Percentiles rank a stretch among this genome's conserved stretches.
Conservation (phyloP, 2,797 vertebrate genomes). For the Triplophysa yarkandensis region DNA sequence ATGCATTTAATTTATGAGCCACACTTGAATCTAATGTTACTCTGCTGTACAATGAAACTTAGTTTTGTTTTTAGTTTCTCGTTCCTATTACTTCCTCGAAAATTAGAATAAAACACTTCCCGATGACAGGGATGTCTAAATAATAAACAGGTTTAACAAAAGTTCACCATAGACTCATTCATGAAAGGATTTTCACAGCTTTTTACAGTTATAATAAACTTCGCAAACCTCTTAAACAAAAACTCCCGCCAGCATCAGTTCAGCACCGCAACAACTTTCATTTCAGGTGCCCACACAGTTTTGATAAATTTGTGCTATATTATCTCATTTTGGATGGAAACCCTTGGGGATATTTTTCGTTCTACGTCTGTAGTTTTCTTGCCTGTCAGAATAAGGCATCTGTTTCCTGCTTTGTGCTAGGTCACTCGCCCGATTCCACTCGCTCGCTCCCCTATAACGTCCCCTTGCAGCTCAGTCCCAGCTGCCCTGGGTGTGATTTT, state of each 20-base stretch:
- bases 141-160: neutral
- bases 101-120: neutral
- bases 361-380: conserved; percentile 74
- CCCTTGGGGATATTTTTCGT: conserved; percentile 76
- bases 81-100: conserved; percentile 9
- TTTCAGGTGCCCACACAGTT: conserved; percentile 17
- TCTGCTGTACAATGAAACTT: conserved; percentile 2
- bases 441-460: conserved; percentile 57
- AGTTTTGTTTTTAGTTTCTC: conserved; percentile 22
- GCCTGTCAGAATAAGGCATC: conserved; percentile 77
- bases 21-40: neutral
- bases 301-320: conserved; percentile 40
- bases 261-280: neutral
- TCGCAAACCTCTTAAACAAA: neutral
- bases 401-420: conserved; percentile 82
- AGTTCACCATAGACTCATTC: neutral
- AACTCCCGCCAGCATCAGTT: neutral
- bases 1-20: neutral
- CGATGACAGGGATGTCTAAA: neutral
- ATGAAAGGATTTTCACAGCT: neutral
- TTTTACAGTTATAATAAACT: neutral
- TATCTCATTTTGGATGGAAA: conserved; percentile 44
- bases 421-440: conserved; percentile 61
- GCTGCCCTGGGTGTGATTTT: conserved; percentile 57
- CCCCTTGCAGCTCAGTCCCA: conserved; percentile 50